These are phyloP conservation scores for Dendroctonus valens DNA, from an alignment of 1,140 invertebrate species.

Conservation along the genomic window DNA sequence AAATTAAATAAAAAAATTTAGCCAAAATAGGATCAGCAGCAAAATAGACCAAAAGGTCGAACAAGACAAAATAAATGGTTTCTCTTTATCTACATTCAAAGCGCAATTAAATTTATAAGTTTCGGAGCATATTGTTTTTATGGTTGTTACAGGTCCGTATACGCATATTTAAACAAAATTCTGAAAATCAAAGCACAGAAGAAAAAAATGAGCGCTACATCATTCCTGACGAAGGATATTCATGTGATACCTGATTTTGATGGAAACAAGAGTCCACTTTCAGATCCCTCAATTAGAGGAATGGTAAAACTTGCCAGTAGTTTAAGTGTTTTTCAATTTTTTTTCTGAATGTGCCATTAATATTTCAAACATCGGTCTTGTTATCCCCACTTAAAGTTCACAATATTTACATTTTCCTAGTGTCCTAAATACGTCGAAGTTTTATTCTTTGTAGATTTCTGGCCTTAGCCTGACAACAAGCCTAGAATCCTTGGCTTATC, in stretches of 20 bases:
- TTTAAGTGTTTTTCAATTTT: no score
- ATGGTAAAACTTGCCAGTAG: constrained; percentile 58
- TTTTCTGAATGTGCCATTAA: neutral
- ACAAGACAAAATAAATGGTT: no score
- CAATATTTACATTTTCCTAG: no score
- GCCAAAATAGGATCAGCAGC: no score
- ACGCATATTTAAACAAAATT: constrained; percentile 62
- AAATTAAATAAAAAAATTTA: no score
- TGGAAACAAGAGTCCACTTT: constrained; percentile 90
- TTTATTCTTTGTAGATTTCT: constrained; percentile 61
- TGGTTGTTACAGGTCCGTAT: constrained; percentile 55
- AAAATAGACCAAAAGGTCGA: no score
- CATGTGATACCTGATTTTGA: constrained; percentile 95
- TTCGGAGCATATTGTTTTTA: neutral
- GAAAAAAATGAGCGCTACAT: constrained; percentile 55
- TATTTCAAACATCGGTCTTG: neutral
- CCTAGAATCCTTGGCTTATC: constrained; percentile 71
- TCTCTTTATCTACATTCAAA: no score
- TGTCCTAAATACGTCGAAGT: no score
- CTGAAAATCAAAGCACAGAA: constrained; percentile 58
- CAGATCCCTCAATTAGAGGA: constrained; percentile 80
- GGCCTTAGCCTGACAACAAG: constrained; percentile 70
- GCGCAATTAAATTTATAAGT: neutral
- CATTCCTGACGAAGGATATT: constrained; percentile 70
- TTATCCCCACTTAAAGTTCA: no score